Conservation (phyloP, 30 jellyfish, hydroid and myxozoan genomes). For the Cassiopea xamachana region DNA sequence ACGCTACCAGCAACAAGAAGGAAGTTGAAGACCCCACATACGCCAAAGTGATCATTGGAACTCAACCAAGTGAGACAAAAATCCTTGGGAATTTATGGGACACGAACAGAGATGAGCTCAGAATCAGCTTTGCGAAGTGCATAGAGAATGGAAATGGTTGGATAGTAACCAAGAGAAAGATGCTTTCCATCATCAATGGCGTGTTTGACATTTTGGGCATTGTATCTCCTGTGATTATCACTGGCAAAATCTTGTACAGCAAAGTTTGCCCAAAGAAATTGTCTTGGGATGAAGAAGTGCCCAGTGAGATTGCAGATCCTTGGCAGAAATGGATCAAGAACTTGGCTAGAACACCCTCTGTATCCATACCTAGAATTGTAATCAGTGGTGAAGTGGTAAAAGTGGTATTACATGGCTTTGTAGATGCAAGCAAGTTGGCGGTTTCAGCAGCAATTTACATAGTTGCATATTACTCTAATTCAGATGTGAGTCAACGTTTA, state of each 20-base stretch:
- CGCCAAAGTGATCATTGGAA: neutral
- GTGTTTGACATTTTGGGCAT: conserved; percentile 59
- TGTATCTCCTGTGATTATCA: conserved; percentile 73
- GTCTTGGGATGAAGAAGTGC: conserved; percentile 73
- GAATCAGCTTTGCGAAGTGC: conserved; percentile 43
- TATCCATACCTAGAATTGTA: conserved; percentile 39
- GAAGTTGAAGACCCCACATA: neutral
- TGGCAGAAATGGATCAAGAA: conserved; percentile 47
- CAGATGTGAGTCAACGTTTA: conserved; percentile 46
- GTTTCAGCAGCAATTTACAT: conserved; percentile 47
- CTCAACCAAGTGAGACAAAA: conserved; percentile 55
- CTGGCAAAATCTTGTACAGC: conserved; percentile 72
- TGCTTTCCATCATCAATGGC: conserved; percentile 63
- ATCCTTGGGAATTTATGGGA: conserved; percentile 80
- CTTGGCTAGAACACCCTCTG: conserved; percentile 24
- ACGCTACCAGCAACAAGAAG: neutral
- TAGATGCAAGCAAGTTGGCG: conserved; percentile 47
- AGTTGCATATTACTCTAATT: conserved; percentile 6
- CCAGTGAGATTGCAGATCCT: conserved; percentile 32
- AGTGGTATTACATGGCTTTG: conserved; percentile 59
- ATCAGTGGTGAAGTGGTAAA: conserved; percentile 16
- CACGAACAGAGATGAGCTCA: conserved; percentile 59
- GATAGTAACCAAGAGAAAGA: conserved; percentile 66
- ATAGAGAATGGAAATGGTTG: conserved; percentile 20
- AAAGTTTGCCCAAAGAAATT: conserved; percentile 46